phyloP scores from a whole-genome alignment of 2,797 vertebrate species.

The Pangasius djambal region DNA sequence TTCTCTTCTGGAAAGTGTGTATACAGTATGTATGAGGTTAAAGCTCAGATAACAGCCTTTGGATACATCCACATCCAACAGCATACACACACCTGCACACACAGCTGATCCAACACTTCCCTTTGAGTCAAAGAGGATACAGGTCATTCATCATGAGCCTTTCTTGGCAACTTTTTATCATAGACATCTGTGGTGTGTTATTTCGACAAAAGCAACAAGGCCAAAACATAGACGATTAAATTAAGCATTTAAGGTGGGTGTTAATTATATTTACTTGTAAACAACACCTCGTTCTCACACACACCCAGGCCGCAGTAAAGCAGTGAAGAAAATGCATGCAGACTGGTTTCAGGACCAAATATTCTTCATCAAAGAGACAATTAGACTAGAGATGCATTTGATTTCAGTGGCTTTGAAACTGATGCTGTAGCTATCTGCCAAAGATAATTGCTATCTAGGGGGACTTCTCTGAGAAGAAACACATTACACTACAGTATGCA shows the following conservation, averaged over 20 bases:
- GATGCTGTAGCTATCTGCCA: slow-evolving; percentile 29
- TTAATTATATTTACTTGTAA: slow-evolving; percentile 33
- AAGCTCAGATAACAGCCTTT: background rate
- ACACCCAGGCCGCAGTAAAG: background rate
- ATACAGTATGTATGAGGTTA: slow-evolving; percentile 1
- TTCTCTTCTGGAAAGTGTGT: background rate
- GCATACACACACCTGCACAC: background rate
- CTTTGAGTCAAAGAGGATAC: background rate
- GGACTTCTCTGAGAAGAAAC: slow-evolving; percentile 32
- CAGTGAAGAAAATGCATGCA: background rate
- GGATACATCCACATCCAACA: background rate
- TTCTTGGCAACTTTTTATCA: background rate
- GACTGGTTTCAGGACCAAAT: slow-evolving; percentile 6
- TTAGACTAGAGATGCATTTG: slow-evolving; percentile 20
- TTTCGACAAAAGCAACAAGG: slow-evolving; percentile 10
- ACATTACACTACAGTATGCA: slow-evolving; percentile 21
- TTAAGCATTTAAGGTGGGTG: slow-evolving; percentile 17
- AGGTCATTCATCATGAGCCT: background rate
- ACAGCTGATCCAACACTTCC: slow-evolving; percentile 16
- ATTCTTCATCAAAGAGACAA: slow-evolving; percentile 29
- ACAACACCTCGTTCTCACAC: slow-evolving; percentile 26
- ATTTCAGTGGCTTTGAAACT: slow-evolving; percentile 39
- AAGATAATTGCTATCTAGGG: slow-evolving; percentile 40
- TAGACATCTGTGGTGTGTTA: slow-evolving; percentile 7
- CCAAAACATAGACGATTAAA: slow-evolving; percentile 21